Evolutionary conservation across 2,797 vertebrate genomes (phyloP), one percentile per base, ranked within the genome.

Genomic region (Odontamblyopus lacepedii): DNA sequence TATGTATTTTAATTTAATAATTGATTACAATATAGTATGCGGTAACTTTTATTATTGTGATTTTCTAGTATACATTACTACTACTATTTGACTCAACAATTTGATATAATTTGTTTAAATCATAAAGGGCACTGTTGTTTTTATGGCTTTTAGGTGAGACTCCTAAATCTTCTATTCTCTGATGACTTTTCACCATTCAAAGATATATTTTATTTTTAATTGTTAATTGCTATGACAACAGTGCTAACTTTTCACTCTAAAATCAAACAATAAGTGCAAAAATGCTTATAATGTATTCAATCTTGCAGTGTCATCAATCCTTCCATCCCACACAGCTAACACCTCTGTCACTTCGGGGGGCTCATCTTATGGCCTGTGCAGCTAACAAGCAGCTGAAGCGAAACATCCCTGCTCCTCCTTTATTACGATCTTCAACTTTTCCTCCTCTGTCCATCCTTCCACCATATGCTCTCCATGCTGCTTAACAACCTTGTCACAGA

Each of bases 381-480:
- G 32, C 77, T 76, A 86, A 88, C 83, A 78, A 85, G 82, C 88
- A 89, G 85, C 89, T 91, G 87, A 83, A 83, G 85, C 57, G 18
- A 79, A 85, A 78, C 73, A 35, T 75, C 78, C 75, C 68, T 30
- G 26, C 72, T 73, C 80, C 81, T 67, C 85, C 83, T 78, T 78
- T 83, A 74, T 80, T 75, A 78, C 82, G 61, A 60, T 41, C 67
- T 88, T 80, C 86, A 80, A 66, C 69, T 85, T 83, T 84, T 59
- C 80, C 79, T 79, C 71, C 67, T 67, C 78, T 76, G 81, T 88
- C 87, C 85, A 75, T 82, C 78, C 82, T 78, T 85, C 70, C 78
- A 75, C 86, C 92, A 92, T 92, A 91, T 92, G 93, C 88, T 87
- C 77, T 81, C 83, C 87, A 89, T 84, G 89, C 85, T 89, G 88